A percentile compares a stretch with the other conserved stretches of the same genome.
Conservation (phyloP, 2,888 invertebrate genomes). For the Caenorhabditis sp. region DNA sequence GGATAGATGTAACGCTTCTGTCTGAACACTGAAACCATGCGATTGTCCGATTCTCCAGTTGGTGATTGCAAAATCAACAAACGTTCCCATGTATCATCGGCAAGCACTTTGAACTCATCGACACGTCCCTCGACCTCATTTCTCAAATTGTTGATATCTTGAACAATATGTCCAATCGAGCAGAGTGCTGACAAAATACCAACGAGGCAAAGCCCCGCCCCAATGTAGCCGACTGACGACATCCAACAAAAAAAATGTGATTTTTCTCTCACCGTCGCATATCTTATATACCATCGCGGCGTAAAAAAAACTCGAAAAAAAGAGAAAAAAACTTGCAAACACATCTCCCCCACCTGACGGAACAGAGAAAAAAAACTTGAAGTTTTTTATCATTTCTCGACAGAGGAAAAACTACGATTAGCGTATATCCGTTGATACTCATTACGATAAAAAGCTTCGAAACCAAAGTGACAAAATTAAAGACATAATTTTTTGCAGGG, state of each 20-base stretch:
- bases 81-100: slow-evolving; percentile 59
- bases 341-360: slow-evolving; percentile 2
- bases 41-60: slow-evolving; percentile 46
- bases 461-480: too few species aligned
- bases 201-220: slow-evolving; percentile 47
- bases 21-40: slow-evolving; percentile 47
- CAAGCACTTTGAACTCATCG: slow-evolving; percentile 50
- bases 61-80: slow-evolving; percentile 53
- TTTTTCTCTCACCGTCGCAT: neutral
- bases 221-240: slow-evolving; percentile 45
- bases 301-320: slow-evolving; percentile 20
- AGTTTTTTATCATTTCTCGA: slow-evolving; percentile 10
- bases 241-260: slow-evolving; percentile 15
- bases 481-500: slow-evolving; percentile 45
- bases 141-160: slow-evolving; percentile 51
- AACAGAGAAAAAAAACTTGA: slow-evolving; percentile 31
- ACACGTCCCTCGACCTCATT: slow-evolving; percentile 48
- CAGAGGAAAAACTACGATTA: neutral
- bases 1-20: slow-evolving; percentile 51
- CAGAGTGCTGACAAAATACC: slow-evolving; percentile 49
- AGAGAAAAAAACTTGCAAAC: slow-evolving; percentile 15
- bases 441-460: too few species aligned
- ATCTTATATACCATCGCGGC: neutral
- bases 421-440: neutral
- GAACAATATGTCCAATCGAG: slow-evolving; percentile 52